Evolutionary conservation across 2,113 vertebrate genomes (phyloP).

Genomic region (Salvelinus alpinus): DNA sequence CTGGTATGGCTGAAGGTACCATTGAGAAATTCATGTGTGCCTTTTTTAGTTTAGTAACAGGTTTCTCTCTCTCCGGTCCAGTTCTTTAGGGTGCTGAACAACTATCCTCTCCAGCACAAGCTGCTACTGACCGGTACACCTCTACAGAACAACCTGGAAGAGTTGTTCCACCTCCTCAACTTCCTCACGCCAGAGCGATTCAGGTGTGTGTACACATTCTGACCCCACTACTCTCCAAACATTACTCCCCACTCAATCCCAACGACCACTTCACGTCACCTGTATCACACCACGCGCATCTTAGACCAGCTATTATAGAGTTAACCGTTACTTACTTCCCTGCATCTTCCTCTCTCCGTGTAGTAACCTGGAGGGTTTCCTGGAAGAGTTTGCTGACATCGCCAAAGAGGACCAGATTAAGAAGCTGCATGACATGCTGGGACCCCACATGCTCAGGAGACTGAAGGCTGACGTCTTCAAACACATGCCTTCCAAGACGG

Average conservation of each 20-base stretch:
- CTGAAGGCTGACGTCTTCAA: slow-evolving; percentile 98
- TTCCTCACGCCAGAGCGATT: slow-evolving; percentile 96
- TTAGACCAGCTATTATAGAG: no score
- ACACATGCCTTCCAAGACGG: slow-evolving; percentile 98
- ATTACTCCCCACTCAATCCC: not conserved
- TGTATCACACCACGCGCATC: no score
- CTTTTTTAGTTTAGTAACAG: no score
- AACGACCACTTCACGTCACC: no score
- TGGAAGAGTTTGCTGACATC: slow-evolving; percentile 98
- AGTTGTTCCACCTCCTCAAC: slow-evolving; percentile 95
- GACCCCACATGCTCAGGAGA: slow-evolving; percentile 95
- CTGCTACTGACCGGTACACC: slow-evolving; percentile 94
- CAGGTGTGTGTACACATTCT: slow-evolving; percentile 64
- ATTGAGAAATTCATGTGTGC: no score
- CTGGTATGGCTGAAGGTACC: no score
- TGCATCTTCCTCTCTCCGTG: not conserved
- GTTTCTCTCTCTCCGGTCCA: slow-evolving; percentile 47
- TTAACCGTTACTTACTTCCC: not conserved
- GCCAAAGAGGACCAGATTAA: slow-evolving; percentile 99
- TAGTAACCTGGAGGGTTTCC: slow-evolving; percentile 95
- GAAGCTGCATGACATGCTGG: slow-evolving; percentile 97
- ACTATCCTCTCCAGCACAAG: slow-evolving; percentile 95
- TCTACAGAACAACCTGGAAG: slow-evolving; percentile 95
- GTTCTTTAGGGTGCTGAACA: slow-evolving; percentile 97
- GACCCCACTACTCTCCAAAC: not conserved